Conservation (phyloP, 2,888 invertebrate genomes). For the Tetranychus piercei region DNA sequence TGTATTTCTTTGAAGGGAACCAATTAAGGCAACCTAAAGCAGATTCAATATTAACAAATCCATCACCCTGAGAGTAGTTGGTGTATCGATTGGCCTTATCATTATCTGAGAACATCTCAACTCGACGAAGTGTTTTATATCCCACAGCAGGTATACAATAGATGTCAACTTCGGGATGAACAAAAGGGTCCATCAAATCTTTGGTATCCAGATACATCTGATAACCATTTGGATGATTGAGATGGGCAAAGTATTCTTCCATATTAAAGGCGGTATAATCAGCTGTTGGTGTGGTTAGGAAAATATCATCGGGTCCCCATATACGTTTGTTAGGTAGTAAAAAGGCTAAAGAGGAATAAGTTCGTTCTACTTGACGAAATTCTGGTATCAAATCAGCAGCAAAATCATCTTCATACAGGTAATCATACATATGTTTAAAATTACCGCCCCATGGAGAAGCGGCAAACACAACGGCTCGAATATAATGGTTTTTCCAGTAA, state of each 20-base stretch:
- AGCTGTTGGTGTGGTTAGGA: conserved; percentile 5
- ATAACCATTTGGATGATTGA: conserved; percentile 3
- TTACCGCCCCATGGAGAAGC: conserved; percentile 13
- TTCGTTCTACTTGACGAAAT: conserved; percentile 10
- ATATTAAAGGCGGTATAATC: conserved; percentile 10
- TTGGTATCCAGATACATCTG: conserved; percentile 8
- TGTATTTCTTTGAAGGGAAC: not conserved
- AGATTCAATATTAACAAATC: conserved; percentile 13
- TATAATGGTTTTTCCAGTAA: conserved; percentile 7
- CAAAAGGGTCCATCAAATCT: conserved; percentile 13
- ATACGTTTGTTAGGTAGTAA: conserved; percentile 5
- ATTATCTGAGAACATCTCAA: not conserved
- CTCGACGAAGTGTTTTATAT: not conserved
- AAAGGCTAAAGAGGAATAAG: conserved; percentile 9
- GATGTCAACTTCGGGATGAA: conserved; percentile 11
- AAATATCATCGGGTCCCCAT: conserved; percentile 2
- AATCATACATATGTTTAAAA: conserved; percentile 14
- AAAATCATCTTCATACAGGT: conserved; percentile 8
- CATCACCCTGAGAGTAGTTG: conserved; percentile 8
- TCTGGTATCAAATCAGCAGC: not conserved
- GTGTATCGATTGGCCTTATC: conserved; percentile 1
- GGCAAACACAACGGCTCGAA: not conserved
- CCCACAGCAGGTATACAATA: conserved; percentile 9
- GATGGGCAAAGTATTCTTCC: not conserved
- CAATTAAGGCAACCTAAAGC: conserved; percentile 8